Conservation (phyloP, 2,113 vertebrate genomes). For the Cinclus mexicanus region DNA sequence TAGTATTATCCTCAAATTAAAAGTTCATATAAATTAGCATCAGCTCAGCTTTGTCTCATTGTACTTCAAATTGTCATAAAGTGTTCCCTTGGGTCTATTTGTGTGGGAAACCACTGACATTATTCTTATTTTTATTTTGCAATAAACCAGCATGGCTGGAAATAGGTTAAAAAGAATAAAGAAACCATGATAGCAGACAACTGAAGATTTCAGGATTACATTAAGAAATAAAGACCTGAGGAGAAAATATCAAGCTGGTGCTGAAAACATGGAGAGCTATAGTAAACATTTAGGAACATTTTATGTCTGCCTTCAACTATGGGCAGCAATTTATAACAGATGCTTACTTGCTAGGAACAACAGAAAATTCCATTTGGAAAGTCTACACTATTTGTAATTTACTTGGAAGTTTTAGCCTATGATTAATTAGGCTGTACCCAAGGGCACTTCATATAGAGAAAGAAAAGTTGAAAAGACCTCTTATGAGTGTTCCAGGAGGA, state of each 20-base stretch:
- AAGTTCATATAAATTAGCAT: slow-evolving; percentile 68
- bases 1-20: slow-evolving; percentile 72
- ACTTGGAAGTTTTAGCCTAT: background rate
- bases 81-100: slow-evolving; percentile 58
- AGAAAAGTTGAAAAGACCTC: background rate
- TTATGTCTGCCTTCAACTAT: background rate
- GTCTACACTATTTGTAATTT: background rate
- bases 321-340: background rate
- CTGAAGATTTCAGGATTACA: slow-evolving; percentile 6
- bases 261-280: background rate
- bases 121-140: slow-evolving; percentile 53
- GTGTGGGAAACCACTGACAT: slow-evolving; percentile 48
- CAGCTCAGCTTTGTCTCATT: slow-evolving; percentile 36
- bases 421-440: slow-evolving; percentile 3
- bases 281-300: background rate
- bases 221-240: background rate
- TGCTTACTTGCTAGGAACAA: background rate
- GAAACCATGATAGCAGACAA: background rate
- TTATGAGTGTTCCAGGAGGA: background rate
- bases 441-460: background rate
- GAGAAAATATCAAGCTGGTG: background rate
- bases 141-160: slow-evolving; percentile 35
- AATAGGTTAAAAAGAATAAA: slow-evolving; percentile 56
- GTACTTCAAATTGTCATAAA: slow-evolving; percentile 59
- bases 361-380: background rate